Evolutionary conservation across 2,113 vertebrate species (phyloP), one percentile per base, ranked within the genome.

Genomic region (Meles meles): DNA sequence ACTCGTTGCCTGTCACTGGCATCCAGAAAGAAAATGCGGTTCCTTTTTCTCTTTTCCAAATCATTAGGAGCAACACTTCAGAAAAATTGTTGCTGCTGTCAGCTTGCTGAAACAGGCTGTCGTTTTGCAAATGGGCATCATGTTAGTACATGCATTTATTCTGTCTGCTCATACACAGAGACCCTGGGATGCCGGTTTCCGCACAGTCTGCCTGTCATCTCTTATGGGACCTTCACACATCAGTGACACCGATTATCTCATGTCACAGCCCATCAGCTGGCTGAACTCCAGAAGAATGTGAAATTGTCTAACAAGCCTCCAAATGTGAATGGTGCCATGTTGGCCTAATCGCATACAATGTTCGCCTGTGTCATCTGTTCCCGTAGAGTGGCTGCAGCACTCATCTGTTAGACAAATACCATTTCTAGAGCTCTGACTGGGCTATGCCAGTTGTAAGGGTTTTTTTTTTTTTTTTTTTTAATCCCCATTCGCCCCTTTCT

Each of bases 231-330:
- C 94, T 94, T 80, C 93, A 67, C 88, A 87, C 96, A 81, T 91
- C 90, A 89, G 93, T 95, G 95, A 88, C 85, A 77, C 69, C 2
- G 44, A 2, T 12, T 95, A 91, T 90, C 91, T 97, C 63, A 55
- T 71, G 92, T 95, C 94, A 96, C 47, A 94, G 96, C 69, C 44
- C 0, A 1, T 97, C 92, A 88, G 65, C 80, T 90, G 96, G 69
- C 72, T 97, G 82, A 89, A 89, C 94, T 97, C 84, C 63, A 84
- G 90, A 93, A 79, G 91, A 92, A 95, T 80, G 81, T 94, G 67
- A 91, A 98, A 98, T 95, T 88, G 80, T 47, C 81, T 94, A 95
- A 98, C 97, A 97, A 80, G 34, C 57, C 67, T 84, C 94, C 91
- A 63, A 82, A 84, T 61, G 57, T 17, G 84, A 96, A 34, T n/a